phyloP scores from a whole-genome alignment of 2,888 invertebrate species.

The Amiota minor region DNA sequence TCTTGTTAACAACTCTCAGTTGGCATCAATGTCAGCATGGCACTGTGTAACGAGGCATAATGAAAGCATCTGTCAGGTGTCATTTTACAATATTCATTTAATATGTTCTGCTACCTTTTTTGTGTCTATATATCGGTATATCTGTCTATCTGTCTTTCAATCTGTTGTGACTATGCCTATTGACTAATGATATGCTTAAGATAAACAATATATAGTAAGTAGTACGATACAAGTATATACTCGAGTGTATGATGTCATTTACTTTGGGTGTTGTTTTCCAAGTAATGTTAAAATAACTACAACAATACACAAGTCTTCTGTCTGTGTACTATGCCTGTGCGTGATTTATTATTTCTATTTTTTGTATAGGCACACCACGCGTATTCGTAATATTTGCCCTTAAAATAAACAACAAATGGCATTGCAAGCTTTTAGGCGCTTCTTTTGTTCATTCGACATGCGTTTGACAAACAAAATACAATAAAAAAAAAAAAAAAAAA shows the following conservation, averaged over 20 bases:
- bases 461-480: neutral
- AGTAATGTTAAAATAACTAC: no score
- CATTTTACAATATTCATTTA: conserved; percentile 23
- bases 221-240: no score
- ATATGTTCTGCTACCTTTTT: neutral
- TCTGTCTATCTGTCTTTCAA: conserved; percentile 14
- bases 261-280: no score
- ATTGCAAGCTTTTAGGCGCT: conserved; percentile 48
- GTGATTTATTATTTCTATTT: conserved; percentile 58
- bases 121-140: neutral
- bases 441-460: conserved; percentile 52
- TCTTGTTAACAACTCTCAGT: neutral
- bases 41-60: neutral
- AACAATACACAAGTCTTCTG: no score
- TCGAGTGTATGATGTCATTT: no score
- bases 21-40: conserved; percentile 14
- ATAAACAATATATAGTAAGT: conserved; percentile 17
- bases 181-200: conserved; percentile 44
- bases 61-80: conserved; percentile 36
- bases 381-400: conserved; percentile 19
- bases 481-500: no score
- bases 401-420: conserved; percentile 16
- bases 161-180: conserved; percentile 37
- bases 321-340: conserved; percentile 6
- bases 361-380: conserved; percentile 20